Evolutionary conservation across 2,797 vertebrate species (phyloP).

Genomic region (Sciaenops ocellatus): DNA sequence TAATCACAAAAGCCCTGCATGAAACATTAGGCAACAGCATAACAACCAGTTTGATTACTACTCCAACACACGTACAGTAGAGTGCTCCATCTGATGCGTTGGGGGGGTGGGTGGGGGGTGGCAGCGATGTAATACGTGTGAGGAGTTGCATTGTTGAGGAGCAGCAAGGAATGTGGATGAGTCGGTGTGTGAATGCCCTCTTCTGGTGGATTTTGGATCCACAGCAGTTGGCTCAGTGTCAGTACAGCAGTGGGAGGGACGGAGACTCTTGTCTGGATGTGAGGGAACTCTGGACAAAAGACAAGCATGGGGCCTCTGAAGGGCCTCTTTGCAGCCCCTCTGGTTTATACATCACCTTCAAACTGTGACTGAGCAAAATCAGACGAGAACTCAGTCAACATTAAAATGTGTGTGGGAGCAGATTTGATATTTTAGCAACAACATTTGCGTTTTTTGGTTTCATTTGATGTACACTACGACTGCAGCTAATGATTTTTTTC

Average conservation of each 20-base stretch:
- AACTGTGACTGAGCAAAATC: background rate
- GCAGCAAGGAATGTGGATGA: conserved; percentile 9
- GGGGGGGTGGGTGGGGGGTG: background rate
- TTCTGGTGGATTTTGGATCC: conserved; percentile 69
- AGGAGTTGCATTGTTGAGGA: conserved; percentile 27
- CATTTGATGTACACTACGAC: background rate
- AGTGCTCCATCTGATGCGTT: conserved; percentile 7
- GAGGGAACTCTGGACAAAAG: too few relatives aligned
- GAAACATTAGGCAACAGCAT: conserved; percentile 16
- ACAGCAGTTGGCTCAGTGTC: conserved; percentile 1
- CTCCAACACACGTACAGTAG: background rate
- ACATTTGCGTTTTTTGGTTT: background rate
- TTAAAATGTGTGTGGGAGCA: background rate
- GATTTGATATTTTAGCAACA: background rate
- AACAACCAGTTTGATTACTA: conserved; percentile 22
- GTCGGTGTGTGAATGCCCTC: conserved; percentile 72
- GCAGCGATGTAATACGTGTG: conserved; percentile 26
- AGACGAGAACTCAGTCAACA: background rate
- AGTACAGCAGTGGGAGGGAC: background rate
- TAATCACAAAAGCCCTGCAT: conserved; percentile 2
- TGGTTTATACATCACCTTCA: background rate
- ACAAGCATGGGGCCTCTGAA: too few relatives aligned
- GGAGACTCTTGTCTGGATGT: background rate
- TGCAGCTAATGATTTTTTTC: too few relatives aligned
- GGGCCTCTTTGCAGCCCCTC: background rate